Base-by-base conservation (phyloP, 2,888 invertebrate genomes). In the Clusia tigrina region DNA sequence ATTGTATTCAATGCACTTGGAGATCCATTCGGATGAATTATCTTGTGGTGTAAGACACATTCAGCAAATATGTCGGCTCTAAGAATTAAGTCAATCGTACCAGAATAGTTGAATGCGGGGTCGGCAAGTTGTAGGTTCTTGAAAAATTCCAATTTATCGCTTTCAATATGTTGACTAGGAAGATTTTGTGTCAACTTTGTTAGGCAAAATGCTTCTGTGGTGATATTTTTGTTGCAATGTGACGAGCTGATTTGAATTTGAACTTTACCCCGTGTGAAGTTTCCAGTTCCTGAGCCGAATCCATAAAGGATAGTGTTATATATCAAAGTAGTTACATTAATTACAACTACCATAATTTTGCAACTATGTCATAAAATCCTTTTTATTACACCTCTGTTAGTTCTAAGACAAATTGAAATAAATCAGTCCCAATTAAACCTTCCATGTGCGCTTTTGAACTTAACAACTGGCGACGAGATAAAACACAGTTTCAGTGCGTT, bases 21-120 rank as follows among this genome's bases (percentile, higher is more conserved):
- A 24, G 63, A 58, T 1, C 62, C 65, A 17, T 54, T 57, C n/a
- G 64, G 65, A 62, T 66, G 65, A 1, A 58, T 37, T n/a, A 59
- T 24, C 15, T 55, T 55, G 1, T 26, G 60, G 2, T 10, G 20
- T 26, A 67, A 37, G 15, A 65, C 17, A 24, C 57, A 66, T 23
- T 64, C 54, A 12, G 10, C 18, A 15, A 60, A 60, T 42, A 60
- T 48, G 52, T 60, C 60, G 18, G 54, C 60, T 3, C 60, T 17
- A 17, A 60, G 23, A 26, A 60, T 60, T 1, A 60, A 10, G 2
- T 60, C 60, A 10, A 60, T 60, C 17, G n/a, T 42, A 15, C 54
- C 60, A 46, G 54, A 54, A 6, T 46, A 42, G 24, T 15, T 17
- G 15, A 37, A 42, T 2, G 38, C 24, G 1, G 38, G 25, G n/a